Percentiles rank a stretch among this genome's conserved stretches.
Conservation (phyloP, 1,140 invertebrate genomes). For the Drosophila kurseongensis region DNA sequence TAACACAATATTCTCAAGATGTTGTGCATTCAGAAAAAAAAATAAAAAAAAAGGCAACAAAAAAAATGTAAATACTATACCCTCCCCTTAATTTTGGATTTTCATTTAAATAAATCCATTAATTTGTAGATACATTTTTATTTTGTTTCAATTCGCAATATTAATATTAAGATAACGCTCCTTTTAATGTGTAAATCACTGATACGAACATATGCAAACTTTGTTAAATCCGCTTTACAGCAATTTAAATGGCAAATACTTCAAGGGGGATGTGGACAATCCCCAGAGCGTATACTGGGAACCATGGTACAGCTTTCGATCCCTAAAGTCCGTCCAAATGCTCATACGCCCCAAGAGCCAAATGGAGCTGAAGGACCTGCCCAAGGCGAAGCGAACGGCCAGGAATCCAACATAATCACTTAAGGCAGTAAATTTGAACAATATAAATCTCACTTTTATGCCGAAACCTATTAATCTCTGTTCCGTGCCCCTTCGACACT, state of each 20-base stretch:
- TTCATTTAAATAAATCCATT: no score
- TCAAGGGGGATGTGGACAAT: constrained; percentile 48
- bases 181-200: no score
- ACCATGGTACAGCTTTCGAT: constrained; percentile 65
- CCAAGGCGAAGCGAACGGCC: background rate
- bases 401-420: constrained; percentile 1
- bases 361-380: constrained; percentile 23
- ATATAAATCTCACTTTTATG: constrained; percentile 22
- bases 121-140: no score
- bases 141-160: no score
- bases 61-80: no score
- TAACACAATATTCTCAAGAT: no score
- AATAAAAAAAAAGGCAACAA: no score
- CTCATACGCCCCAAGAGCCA: constrained; percentile 59
- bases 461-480: constrained; percentile 22
- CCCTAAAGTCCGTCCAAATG: constrained; percentile 69
- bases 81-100: no score
- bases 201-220: no score
- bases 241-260: constrained; percentile 69
- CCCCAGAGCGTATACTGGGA: constrained; percentile 62
- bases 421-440: background rate
- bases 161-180: no score
- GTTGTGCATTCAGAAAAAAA: no score
- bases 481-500: constrained; percentile 7
- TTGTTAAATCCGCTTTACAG: constrained; percentile 14